phyloP scores from a whole-genome alignment of 2,113 vertebrate species.

The Amazona vittata region DNA sequence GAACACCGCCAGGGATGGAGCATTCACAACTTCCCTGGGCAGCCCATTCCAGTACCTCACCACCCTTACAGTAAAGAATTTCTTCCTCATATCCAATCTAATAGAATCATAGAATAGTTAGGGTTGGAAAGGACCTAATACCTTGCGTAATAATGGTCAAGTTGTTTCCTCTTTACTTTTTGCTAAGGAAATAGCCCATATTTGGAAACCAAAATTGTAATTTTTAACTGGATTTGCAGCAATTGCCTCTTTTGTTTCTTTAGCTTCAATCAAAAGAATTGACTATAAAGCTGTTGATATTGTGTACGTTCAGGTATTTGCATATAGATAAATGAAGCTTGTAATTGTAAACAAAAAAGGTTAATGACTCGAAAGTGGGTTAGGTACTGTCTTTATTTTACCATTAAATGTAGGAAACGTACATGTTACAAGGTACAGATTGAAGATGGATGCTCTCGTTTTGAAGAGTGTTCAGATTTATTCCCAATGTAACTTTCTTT shows the following conservation, averaged over 20 bases:
- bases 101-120: no score
- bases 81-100: no score
- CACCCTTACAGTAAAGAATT: no score
- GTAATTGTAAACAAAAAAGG: not conserved
- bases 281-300: not conserved
- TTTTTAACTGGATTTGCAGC: not conserved
- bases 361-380: not conserved
- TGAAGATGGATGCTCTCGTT: not conserved
- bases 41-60: no score
- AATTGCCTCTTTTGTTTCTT: not conserved
- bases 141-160: not conserved
- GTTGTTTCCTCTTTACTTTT: not conserved
- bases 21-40: no score
- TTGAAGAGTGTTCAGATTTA: not conserved
- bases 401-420: not conserved
- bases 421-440: rapidly evolving
- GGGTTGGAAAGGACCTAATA: not conserved
- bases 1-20: no score
- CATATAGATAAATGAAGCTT: not conserved
- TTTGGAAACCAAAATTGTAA: not conserved
- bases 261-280: not conserved
- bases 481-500: not conserved
- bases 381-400: not conserved
- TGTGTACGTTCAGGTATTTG: not conserved
- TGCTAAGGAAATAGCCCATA: not conserved